Conservation (phyloP, 2,888 invertebrate species). For the Glaucopsyche alexis region DNA sequence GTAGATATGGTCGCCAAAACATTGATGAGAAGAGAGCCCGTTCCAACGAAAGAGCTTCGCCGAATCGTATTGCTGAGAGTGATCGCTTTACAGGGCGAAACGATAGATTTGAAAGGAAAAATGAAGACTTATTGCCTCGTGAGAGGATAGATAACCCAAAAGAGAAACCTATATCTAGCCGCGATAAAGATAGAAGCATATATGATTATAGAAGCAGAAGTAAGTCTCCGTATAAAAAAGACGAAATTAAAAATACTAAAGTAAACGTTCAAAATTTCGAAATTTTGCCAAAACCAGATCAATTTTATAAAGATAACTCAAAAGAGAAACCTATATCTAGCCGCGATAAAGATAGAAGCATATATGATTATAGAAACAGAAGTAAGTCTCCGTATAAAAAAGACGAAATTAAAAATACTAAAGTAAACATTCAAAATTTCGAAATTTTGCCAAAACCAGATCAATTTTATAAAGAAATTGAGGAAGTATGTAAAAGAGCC, state of each 20-base stretch:
- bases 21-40: constrained; percentile 38
- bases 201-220: constrained; percentile 32
- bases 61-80: constrained; percentile 34
- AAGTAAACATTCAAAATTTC: constrained; percentile 36
- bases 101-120: constrained; percentile 34
- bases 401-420: constrained; percentile 36
- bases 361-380: constrained; percentile 32
- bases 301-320: constrained; percentile 56
- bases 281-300: constrained; percentile 39
- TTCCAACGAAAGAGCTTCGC: constrained; percentile 32
- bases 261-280: constrained; percentile 37
- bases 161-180: constrained; percentile 40
- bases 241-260: constrained; percentile 36
- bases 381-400: constrained; percentile 33
- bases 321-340: constrained; percentile 41
- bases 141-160: constrained; percentile 44
- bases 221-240: constrained; percentile 34
- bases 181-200: constrained; percentile 34
- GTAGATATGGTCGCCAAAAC: constrained; percentile 31
- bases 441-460: constrained; percentile 40
- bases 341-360: constrained; percentile 34
- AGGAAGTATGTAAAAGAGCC: constrained; percentile 61
- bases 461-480: constrained; percentile 58
- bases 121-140: constrained; percentile 33
- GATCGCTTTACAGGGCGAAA: constrained; percentile 33